These are phyloP conservation scores for Camelus bactrianus DNA, from an alignment of 2,113 vertebrate genomes.

Conservation along the genomic window DNA sequence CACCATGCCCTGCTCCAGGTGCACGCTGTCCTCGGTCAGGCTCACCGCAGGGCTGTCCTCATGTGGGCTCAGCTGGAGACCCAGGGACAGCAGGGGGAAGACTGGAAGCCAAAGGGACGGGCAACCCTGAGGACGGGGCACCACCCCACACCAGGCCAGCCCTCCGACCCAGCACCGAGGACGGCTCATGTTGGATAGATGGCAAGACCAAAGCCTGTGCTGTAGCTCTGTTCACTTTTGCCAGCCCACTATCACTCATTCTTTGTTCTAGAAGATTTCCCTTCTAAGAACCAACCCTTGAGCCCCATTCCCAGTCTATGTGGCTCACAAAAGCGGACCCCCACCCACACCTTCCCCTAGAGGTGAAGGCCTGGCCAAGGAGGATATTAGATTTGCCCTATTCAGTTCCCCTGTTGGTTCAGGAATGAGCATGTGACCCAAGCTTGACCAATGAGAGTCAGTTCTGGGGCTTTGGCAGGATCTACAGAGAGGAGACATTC, in stretches of 20 bases:
- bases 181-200: fast-evolving
- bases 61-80: constrained; percentile 72
- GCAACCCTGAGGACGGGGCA: background rate
- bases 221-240: background rate
- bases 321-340: background rate
- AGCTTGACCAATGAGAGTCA: background rate
- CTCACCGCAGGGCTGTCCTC: constrained; percentile 90
- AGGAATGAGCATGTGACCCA: background rate
- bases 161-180: background rate
- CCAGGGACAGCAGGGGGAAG: constrained; percentile 73
- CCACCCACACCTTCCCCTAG: background rate
- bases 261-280: background rate
- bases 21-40: constrained; percentile 95
- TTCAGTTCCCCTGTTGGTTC: background rate
- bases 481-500: background rate
- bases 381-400: background rate
- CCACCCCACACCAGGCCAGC: background rate
- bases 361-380: background rate
- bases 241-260: background rate
- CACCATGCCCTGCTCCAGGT: constrained; percentile 96
- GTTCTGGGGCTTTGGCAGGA: background rate
- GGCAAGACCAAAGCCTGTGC: fast-evolving
- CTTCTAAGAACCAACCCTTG: background rate
- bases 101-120: constrained; percentile 77
- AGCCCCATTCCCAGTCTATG: background rate